Conservation (phyloP, 1,140 invertebrate genomes). For the Macrobrachium nipponense region DNA sequence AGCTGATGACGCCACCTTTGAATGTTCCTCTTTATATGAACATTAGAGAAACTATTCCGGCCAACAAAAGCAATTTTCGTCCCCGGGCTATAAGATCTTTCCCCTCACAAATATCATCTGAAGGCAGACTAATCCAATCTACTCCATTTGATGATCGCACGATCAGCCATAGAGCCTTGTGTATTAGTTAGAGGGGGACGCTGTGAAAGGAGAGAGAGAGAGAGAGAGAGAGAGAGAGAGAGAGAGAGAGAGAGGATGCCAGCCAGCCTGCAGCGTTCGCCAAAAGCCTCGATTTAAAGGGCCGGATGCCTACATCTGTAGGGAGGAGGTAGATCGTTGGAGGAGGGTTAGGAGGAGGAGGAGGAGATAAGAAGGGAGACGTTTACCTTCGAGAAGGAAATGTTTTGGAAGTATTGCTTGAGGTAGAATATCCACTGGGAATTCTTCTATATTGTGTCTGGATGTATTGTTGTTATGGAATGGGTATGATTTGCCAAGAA, state of each 20-base stretch:
- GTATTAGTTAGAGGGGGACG: neutral
- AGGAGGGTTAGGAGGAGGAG: conserved; percentile 32
- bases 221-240: conserved; percentile 33
- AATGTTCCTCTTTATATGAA: no score
- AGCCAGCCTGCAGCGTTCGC: neutral
- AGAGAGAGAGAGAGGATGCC: conserved; percentile 25
- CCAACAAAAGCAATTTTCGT: no score
- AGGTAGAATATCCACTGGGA: no score
- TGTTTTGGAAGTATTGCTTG: no score
- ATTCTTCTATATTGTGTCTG: no score
- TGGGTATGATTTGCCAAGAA: no score
- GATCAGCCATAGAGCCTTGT: conserved; percentile 4
- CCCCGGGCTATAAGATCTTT: neutral
- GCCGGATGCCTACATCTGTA: no score
- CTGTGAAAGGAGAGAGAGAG: neutral
- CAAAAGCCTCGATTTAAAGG: no score
- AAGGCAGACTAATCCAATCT: conserved; percentile 5
- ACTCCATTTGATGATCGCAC: conserved; percentile 12
- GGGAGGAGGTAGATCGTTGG: conserved; percentile 4
- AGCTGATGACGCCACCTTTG: no score
- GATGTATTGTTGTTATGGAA: no score
- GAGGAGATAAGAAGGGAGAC: conserved; percentile 1
- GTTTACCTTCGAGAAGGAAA: neutral
- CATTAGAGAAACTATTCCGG: no score
- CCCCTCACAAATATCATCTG: neutral